These are phyloP conservation scores for Dryobates pubescens DNA, from an alignment of 2,797 vertebrate genomes.

Conservation along the genomic window DNA sequence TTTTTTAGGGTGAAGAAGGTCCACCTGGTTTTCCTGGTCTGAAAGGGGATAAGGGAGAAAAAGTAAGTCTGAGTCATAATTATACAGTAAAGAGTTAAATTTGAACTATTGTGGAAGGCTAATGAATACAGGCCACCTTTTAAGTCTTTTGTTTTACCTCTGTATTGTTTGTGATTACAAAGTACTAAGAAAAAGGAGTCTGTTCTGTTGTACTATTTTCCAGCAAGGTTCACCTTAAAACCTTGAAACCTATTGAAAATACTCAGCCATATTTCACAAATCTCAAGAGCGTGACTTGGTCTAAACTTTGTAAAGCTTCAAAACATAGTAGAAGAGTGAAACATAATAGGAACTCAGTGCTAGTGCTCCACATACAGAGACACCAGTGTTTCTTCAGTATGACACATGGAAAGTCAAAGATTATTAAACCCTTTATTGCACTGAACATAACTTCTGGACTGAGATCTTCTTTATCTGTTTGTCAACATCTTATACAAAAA, in stretches of 20 bases:
- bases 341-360: background rate
- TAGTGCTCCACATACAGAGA: background rate
- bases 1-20: slow-evolving; percentile 85
- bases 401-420: background rate
- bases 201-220: background rate
- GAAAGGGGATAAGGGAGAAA: slow-evolving; percentile 86
- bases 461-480: background rate
- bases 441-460: background rate
- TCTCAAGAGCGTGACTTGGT: background rate
- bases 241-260: background rate
- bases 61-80: slow-evolving; percentile 74
- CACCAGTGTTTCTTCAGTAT: background rate
- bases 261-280: background rate
- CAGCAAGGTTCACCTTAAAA: background rate
- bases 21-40: slow-evolving; percentile 82
- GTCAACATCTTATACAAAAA: background rate
- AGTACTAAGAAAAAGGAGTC: background rate
- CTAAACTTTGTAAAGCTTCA: background rate
- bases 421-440: background rate
- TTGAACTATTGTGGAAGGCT: background rate
- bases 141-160: background rate
- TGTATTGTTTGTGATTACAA: background rate
- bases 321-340: background rate
- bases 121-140: background rate
- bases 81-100: background rate